These are phyloP conservation scores for Cynodonichthys magdalenae DNA, from an alignment of 2,797 vertebrate genomes.

Conservation along the genomic window DNA sequence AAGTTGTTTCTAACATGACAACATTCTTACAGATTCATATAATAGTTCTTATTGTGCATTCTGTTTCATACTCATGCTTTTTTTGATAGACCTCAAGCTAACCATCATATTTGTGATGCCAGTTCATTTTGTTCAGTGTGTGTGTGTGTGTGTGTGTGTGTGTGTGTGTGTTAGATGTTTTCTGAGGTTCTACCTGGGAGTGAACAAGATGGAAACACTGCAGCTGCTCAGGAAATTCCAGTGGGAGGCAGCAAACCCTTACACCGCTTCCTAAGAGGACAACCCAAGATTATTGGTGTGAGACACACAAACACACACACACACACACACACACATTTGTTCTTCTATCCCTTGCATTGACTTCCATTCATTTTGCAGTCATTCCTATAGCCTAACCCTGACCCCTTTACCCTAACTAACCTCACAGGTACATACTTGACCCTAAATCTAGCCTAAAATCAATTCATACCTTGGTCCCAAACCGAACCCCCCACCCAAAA, in stretches of 20 bases:
- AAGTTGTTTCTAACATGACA: too few relatives aligned
- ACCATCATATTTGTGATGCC: neutral
- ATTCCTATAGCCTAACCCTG: too few relatives aligned
- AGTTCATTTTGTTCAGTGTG: neutral
- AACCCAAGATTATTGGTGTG: conserved; percentile 76
- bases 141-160: neutral
- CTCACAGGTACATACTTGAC: too few relatives aligned
- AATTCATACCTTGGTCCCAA: too few relatives aligned
- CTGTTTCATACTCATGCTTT: neutral
- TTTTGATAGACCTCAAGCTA: too few relatives aligned
- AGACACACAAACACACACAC: conserved; percentile 38
- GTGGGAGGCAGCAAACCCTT: conserved; percentile 74
- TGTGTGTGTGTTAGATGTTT: conserved; percentile 55
- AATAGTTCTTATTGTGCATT: neutral
- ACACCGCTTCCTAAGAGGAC: conserved; percentile 75
- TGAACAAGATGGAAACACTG: conserved; percentile 24
- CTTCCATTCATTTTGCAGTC: too few relatives aligned
- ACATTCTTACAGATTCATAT: too few relatives aligned
- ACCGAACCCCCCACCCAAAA: too few relatives aligned
- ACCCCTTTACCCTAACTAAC: too few relatives aligned
- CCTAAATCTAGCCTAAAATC: too few relatives aligned
- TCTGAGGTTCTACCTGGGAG: conserved; percentile 27
- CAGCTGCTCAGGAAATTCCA: conserved; percentile 16
- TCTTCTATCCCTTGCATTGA: too few relatives aligned
- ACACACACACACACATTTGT: too few relatives aligned